Evolutionary conservation across 2,113 vertebrate species (phyloP).

Genomic region (Tauraco erythrolophus): DNA sequence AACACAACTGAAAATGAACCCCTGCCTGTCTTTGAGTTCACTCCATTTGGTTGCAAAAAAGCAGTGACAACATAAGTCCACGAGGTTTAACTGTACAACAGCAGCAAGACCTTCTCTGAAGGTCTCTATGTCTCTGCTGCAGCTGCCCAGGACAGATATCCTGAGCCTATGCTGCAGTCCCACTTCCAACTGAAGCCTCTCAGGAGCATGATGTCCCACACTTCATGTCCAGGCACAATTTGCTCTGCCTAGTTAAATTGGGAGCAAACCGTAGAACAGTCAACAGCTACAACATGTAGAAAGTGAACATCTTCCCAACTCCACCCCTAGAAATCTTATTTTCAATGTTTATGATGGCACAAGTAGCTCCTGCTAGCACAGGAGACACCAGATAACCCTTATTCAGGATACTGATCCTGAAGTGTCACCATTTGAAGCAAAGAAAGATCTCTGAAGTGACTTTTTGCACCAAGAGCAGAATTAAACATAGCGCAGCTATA

Average conservation of each 20-base stretch:
- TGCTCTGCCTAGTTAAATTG: background rate
- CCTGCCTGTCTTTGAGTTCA: background rate
- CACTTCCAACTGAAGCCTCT: background rate
- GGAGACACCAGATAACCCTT: background rate
- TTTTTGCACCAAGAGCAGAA: background rate
- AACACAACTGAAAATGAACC: background rate
- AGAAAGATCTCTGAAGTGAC: background rate
- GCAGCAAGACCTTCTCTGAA: background rate
- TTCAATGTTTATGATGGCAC: background rate
- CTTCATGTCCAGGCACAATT: background rate
- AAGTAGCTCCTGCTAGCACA: background rate
- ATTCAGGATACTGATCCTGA: background rate
- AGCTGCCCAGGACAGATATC: background rate
- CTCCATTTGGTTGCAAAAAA: background rate
- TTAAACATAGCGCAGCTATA: background rate
- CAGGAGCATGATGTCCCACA: background rate
- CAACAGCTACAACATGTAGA: background rate
- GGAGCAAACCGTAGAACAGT: background rate
- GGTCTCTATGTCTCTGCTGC: background rate
- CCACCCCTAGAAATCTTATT: background rate
- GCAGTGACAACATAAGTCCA: background rate
- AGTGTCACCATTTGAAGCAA: background rate
- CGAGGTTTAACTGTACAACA: background rate
- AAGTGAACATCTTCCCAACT: background rate
- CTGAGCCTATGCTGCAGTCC: accelerated